These are phyloP conservation scores for Glyphotaelius pellucidus DNA, from an alignment of 2,888 invertebrate genomes.

Conservation along the genomic window DNA sequence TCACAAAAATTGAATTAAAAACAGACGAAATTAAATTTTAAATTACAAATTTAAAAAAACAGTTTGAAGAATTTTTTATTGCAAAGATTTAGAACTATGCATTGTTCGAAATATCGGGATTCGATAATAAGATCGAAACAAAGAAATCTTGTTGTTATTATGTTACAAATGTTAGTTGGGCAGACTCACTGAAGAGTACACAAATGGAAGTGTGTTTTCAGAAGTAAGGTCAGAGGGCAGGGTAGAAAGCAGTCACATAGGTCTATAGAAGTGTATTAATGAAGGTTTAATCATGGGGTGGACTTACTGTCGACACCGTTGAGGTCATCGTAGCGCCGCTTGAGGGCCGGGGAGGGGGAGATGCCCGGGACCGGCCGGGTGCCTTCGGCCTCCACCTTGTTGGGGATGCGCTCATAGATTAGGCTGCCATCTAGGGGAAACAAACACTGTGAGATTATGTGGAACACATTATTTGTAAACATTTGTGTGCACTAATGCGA, in stretches of 20 bases:
- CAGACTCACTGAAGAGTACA: too few species aligned
- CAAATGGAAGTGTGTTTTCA: too few species aligned
- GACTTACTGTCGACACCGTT: conserved; percentile 92
- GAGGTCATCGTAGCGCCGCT: conserved; percentile 93
- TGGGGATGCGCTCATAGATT: conserved; percentile 90
- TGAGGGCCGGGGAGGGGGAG: conserved; percentile 76
- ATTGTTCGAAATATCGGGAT: too few species aligned
- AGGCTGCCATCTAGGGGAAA: conserved; percentile 85
- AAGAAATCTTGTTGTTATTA: too few species aligned
- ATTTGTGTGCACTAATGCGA: too few species aligned
- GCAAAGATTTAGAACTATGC: too few species aligned
- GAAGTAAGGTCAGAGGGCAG: not conserved
- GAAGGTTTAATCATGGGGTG: not conserved
- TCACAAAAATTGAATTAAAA: too few species aligned
- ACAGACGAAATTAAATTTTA: too few species aligned
- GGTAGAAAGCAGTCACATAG: not conserved
- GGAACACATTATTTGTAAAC: not conserved
- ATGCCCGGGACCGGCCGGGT: conserved; percentile 73
- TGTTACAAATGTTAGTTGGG: too few species aligned
- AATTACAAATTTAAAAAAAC: too few species aligned
- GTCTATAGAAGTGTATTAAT: not conserved
- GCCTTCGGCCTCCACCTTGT: conserved; percentile 85
- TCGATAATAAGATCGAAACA: too few species aligned
- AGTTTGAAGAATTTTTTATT: too few species aligned
- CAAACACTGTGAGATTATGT: not conserved